Base-by-base conservation (phyloP, 2,113 vertebrate genomes). In the Enhydra lutris region DNA sequence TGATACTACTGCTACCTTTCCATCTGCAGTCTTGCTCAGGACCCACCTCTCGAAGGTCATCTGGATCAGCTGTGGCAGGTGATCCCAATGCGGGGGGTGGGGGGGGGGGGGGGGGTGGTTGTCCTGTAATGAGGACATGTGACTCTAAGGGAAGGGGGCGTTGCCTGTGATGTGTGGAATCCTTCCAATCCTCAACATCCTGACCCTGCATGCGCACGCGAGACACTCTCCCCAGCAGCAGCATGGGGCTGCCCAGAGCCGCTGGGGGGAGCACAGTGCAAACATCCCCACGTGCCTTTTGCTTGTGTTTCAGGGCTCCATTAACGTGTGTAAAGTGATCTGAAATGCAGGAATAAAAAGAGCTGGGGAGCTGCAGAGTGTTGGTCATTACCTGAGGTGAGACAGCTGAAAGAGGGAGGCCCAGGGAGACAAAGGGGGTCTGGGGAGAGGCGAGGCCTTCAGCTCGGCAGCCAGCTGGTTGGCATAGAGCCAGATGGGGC, bases 251-350 rank as follows among this genome's bases (percentile, higher is more conserved):
- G 0, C 39, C 52, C 55, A 29, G 59, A 76, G 87, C 31, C 4
- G 52, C 55, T 2, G 50, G 39, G 83, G 81, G 76, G 69, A 55
- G 59, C 15, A 0, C 0, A 3, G 57, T 1, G n/a, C 92, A 80
- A 92, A 83, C 50, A 65, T 88, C 47, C 78, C 84, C 31, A 14
- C 11, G 65, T 2, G 57, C 92, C 93, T 78, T 69, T 91, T 76
- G 74, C 94, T 97, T 69, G 94, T 86, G 80, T 96, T 91, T 83
- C 89, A 83, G 96, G 78, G 89, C 93, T 97, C 96, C 94, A 96
- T 97, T 96, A 97, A 95, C 14, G 21, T 15, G 39, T 94, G 95
- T 86, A 98, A 97, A 98, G 96, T 94, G 97, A 98, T 98, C 97
- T 98, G 97, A 97, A 97, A 97, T 29, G 83, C 74, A 7, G 94